phyloP scores from a whole-genome alignment of 2,113 vertebrate species.

The Xenopus borealis region DNA sequence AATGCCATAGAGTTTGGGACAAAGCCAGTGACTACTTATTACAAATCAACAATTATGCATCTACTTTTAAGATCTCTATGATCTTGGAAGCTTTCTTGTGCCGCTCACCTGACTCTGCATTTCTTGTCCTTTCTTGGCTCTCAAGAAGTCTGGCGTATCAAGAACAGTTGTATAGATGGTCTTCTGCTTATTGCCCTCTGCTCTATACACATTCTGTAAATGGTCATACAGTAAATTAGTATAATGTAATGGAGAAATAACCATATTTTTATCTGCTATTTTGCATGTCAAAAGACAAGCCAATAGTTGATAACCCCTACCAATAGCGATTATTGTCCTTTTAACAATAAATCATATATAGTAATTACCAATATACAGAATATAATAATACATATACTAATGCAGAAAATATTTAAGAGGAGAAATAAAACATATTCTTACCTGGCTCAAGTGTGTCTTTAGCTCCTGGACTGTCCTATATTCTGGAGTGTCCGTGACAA shows the following conservation, averaged over 20 bases:
- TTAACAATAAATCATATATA: too few species aligned
- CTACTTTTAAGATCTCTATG: neutral
- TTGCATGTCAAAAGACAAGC: too few species aligned
- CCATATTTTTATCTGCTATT: too few species aligned
- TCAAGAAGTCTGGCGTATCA: slow-evolving; percentile 77
- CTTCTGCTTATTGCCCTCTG: slow-evolving; percentile 80
- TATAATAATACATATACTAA: too few species aligned
- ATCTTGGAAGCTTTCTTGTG: neutral
- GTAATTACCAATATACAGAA: too few species aligned
- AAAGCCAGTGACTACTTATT: too few species aligned
- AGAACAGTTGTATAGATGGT: slow-evolving; percentile 74
- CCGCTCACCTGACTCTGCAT: slow-evolving; percentile 82
- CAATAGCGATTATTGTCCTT: too few species aligned
- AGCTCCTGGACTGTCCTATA: slow-evolving; percentile 87
- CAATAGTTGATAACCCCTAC: too few species aligned
- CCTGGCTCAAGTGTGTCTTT: slow-evolving; percentile 89
- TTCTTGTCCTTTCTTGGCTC: slow-evolving; percentile 89
- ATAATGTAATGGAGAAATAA: too few species aligned
- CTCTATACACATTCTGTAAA: slow-evolving; percentile 85
- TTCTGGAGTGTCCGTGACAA: slow-evolving; percentile 91
- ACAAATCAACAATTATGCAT: neutral
- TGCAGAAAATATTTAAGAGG: too few species aligned
- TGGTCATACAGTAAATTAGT: neutral
- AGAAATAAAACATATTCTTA: slow-evolving; percentile 58
- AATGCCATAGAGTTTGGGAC: too few species aligned